Percentiles rank a stretch among this genome's conserved stretches.
Conservation (phyloP, 2,888 invertebrate genomes). For the Athetis lepigone region DNA sequence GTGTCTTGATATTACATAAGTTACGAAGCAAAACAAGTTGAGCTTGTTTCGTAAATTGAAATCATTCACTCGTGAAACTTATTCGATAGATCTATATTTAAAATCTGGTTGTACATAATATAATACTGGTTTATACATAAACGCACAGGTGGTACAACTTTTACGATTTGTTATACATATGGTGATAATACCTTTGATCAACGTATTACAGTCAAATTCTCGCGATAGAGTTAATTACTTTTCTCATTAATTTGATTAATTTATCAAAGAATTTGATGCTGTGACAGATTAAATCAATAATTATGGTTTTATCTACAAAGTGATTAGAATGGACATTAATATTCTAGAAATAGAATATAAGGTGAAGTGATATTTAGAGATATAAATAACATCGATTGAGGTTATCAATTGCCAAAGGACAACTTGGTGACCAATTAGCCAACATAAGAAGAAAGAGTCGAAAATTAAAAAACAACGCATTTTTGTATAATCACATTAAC, state of each 20-base stretch:
- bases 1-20: conserved; percentile 37
- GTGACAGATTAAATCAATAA: background rate
- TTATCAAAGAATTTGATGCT: background rate
- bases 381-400: background rate
- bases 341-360: background rate
- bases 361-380: background rate
- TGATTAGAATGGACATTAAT: background rate
- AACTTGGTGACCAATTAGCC: no score
- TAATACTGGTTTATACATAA: conserved; percentile 16
- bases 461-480: no score
- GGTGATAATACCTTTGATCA: background rate
- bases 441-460: no score
- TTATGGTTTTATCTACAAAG: background rate
- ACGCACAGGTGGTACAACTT: background rate
- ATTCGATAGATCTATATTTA: conserved; percentile 24
- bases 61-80: conserved; percentile 47
- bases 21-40: conserved; percentile 53
- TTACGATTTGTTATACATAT: background rate
- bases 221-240: background rate
- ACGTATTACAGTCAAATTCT: no score
- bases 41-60: conserved; percentile 48
- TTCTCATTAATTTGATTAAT: no score
- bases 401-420: background rate
- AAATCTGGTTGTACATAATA: conserved; percentile 25
- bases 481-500: background rate